Base-by-base conservation (phyloP, 2,113 vertebrate species). In the Axis porcinus region DNA sequence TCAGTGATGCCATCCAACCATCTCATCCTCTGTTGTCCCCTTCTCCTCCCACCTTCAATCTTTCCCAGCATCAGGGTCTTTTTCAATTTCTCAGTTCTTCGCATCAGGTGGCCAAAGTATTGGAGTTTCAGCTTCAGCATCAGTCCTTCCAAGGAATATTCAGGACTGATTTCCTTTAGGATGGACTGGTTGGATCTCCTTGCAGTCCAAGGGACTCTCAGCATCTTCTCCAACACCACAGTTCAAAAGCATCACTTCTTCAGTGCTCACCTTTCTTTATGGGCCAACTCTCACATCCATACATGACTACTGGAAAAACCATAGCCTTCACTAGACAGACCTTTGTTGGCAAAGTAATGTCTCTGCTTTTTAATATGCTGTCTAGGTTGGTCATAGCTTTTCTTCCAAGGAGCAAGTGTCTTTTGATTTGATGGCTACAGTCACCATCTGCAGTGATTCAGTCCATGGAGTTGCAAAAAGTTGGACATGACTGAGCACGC, bases 401-500 rank as follows among this genome's bases (percentile, higher is more conserved):
- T n/a, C 10, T 70, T 11, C 19, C 10, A 70, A 40, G 67, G 67
- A 40, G 10, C 1, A 70, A 23, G 67, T 2, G 0, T 40, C 67
- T 40, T 70, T 40, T 70, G 19, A 70, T 70, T 70, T 70, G 10
- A 40, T 70, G n/a, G 67, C 10, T 70, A 10, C 67, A 40, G 11
- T 74, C 19, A 74, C 36, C 10, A 74, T 40, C 67, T 40, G 19
- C 36, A 40, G 67, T 40, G 67, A 23, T 25, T 74, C 70, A 76
- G 23, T 43, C 70, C 36, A 43, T 15, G 70, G 40, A 12, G 11
- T 76, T 23, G 14, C 70, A 76, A 76, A 76, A 43, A 76, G 70
- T 76, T 0, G 0, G 40, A 74, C 23, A 43, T 43, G 70, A 27
- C 21, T 14, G 6, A 76, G 70, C 12, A 43, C 1, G 0, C 70